These are phyloP conservation scores for Nasonia oneida DNA, from an alignment of 2,888 invertebrate genomes.

Conservation along the genomic window DNA sequence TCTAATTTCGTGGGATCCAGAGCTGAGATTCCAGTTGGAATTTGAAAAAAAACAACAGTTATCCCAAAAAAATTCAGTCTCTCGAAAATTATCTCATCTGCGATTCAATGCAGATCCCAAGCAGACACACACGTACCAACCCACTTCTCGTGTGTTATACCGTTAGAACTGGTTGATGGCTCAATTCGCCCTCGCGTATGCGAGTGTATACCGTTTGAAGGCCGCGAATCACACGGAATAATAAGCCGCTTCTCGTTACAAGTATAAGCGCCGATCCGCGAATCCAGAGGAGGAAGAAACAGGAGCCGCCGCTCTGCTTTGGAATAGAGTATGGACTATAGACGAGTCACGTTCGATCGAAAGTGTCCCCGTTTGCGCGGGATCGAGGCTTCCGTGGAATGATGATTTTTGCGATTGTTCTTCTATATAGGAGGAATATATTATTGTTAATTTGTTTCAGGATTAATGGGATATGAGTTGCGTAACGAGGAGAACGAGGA, in stretches of 20 bases:
- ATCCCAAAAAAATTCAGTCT: neutral
- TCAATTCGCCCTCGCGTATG: constrained; percentile 27
- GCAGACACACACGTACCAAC: neutral
- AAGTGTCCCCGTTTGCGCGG: constrained; percentile 3
- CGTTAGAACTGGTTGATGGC: constrained; percentile 44
- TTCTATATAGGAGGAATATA: too few relatives aligned
- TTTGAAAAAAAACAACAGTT: neutral
- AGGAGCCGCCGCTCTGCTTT: neutral
- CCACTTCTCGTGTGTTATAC: neutral
- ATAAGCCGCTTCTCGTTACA: constrained; percentile 4
- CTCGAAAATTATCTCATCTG: constrained; percentile 35
- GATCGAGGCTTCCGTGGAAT: neutral
- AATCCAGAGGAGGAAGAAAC: neutral
- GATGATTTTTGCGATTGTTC: neutral
- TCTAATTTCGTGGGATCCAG: neutral
- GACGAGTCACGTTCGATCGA: constrained; percentile 9
- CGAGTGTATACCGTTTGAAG: constrained; percentile 2
- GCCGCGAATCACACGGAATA: constrained; percentile 26
- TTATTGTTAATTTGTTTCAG: too few relatives aligned
- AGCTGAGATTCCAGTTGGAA: neutral
- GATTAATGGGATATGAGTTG: too few relatives aligned
- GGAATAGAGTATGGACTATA: neutral
- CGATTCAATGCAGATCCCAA: constrained; percentile 32
- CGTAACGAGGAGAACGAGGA: neutral
- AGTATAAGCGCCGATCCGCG: too few relatives aligned